Evolutionary conservation across 2,888 invertebrate species (phyloP), one percentile per base, ranked within the genome.

Genomic region (Neocrepidodera transversa): DNA sequence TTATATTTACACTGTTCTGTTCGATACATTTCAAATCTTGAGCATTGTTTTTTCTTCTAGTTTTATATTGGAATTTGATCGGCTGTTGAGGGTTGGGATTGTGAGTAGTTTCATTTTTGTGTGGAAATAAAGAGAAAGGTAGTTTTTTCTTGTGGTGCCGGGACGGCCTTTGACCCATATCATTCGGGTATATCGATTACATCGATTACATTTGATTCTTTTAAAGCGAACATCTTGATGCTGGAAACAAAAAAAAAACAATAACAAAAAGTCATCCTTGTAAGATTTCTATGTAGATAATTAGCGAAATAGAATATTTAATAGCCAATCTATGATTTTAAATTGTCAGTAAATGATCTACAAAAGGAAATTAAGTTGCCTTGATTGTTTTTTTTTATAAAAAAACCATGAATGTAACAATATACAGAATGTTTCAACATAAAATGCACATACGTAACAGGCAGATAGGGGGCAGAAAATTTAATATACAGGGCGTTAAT

Each of bases 121-220:
- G 51, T 14, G 60, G 38, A 40, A 56, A 56, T 11, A 56, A 30
- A 23, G 52, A 30, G 10, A 51, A 51, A 7, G 47, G 45, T 45
- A 82, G 81, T 67, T 72, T 72, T 68, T 6, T 3, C 3, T 67
- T 71, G 66, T 71, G 59, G 78, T 78, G 78, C 77, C 79, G 79
- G 72, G 84, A 84, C 69, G 83, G 77, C 77, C 80, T 82, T 75
- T 84, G 84, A 76, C 84, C 84, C 84, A 84, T 80, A 43, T 65
- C 64, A 65, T 50, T 50, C 26, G 30, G 23, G 23, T 18, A 14
- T 50, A n/a, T n/a, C n/a, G n/a, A n/a, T n/a, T n/a, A n/a, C n/a
- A n/a, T n/a, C n/a, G n/a, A n/a, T n/a, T n/a, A n/a, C n/a, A n/a
- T n/a, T n/a, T n/a, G n/a, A n/a, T n/a, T n/a, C n/a, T n/a, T 14